phyloP scores from a whole-genome alignment of 2,797 vertebrate genomes.

The Gastrophryne carolinensis region DNA sequence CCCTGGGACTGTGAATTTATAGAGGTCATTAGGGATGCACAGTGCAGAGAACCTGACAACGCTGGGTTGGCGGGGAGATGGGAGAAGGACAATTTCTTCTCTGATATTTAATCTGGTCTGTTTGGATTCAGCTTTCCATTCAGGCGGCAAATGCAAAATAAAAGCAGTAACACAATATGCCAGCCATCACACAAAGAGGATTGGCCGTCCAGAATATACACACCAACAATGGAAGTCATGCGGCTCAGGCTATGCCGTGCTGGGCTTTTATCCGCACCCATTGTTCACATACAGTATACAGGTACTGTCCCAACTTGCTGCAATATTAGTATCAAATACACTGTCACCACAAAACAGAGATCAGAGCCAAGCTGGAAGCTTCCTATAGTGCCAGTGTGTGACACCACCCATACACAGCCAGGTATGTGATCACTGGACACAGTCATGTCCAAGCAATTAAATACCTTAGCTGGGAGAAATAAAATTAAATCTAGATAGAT shows the following conservation, averaged over 20 bases:
- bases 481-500: no score
- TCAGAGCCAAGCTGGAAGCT: neutral
- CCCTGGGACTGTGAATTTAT: no score
- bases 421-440: no score
- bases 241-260: conserved; percentile 21
- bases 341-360: neutral
- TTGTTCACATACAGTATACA: conserved; percentile 55
- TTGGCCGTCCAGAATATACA: conserved; percentile 62
- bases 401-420: no score
- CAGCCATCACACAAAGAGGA: conserved; percentile 35
- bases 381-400: no score
- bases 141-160: conserved; percentile 58
- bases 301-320: conserved; percentile 48
- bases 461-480: no score
- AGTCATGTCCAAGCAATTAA: no score
- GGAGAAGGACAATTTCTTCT: conserved; percentile 57
- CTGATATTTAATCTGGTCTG: conserved; percentile 52
- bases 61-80: conserved; percentile 45
- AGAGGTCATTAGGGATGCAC: no score
- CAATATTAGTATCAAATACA: neutral
- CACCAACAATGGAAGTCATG: conserved; percentile 52
- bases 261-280: conserved; percentile 44
- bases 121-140: conserved; percentile 59
- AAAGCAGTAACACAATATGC: conserved; percentile 52
- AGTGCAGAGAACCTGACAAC: no score